phyloP scores from a whole-genome alignment of 2,888 invertebrate species.

The Pilophorus perplexus region DNA sequence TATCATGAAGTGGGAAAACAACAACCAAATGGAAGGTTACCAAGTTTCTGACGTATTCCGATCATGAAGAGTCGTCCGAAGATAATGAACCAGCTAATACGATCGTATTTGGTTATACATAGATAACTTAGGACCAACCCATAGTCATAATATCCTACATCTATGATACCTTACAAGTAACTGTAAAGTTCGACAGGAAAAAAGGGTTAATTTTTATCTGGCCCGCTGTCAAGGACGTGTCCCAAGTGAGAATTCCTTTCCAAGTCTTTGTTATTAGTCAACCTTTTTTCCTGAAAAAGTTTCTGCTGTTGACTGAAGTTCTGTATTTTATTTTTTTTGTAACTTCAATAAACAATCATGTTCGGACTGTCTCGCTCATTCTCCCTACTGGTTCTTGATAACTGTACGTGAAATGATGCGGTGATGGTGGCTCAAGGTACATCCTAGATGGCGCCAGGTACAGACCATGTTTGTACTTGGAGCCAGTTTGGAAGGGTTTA shows the following conservation, averaged over 20 bases:
- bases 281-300: too few species aligned
- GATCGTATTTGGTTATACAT: not conserved
- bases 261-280: too few species aligned
- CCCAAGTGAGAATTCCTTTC: too few species aligned
- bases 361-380: not conserved
- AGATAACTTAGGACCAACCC: not conserved
- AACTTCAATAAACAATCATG: not conserved
- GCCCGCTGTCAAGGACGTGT: conserved; percentile 5
- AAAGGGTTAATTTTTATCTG: conserved; percentile 2
- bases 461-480: not conserved
- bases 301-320: too few species aligned
- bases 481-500: not conserved
- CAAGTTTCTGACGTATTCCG: too few species aligned
- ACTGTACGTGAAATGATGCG: not conserved
- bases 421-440: too few species aligned
- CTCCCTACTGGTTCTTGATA: not conserved
- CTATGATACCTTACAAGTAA: not conserved
- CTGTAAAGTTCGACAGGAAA: too few species aligned
- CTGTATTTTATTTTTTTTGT: not conserved
- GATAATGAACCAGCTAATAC: not conserved
- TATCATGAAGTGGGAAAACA: too few species aligned
- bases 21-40: too few species aligned
- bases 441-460: not conserved
- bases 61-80: conserved; percentile 11
- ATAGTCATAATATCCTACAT: conserved; percentile 4